Base-by-base conservation (phyloP, 1,140 invertebrate species). In the Lethrus apterus region DNA sequence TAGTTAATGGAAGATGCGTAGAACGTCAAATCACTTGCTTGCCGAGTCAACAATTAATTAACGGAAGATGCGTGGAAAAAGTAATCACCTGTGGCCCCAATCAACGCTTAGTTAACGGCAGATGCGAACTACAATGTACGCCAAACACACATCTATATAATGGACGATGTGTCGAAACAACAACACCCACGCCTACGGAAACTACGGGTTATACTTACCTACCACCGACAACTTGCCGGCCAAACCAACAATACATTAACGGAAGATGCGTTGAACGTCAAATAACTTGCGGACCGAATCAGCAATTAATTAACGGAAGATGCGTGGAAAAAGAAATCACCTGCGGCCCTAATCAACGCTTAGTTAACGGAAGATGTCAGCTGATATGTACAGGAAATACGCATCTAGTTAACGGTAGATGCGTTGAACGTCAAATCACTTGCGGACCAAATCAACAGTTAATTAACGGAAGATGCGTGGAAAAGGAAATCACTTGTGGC, bases 301-400 rank as follows among this genome's bases (percentile, higher is more conserved):
- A 41, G 13, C 38, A 41, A 26, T 41, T 21, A 9, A 3, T 26
- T n/a, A 29, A 41, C 17, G 38, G 38, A 8, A 41, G 20, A 9
- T 41, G 38, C 21, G 32, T 35, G 17, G 26, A 26, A 14, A 20
- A 20, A 26, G 14, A 5, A 42, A 29, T 31, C 10, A 45, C 11
- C 11, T 45, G 43, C 34, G 5, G 18, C 2, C 4, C 7, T 5
- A 20, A 20, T 26, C 38, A 41, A 13, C 23, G 34, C 15, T 24
- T 41, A 14, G 38, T 20, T 24, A 24, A 41, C 14, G 34, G 34
- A 36, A 36, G 34, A 36, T 36, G 34, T 20, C 34, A 36, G 23
- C n/a, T n/a, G n/a, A n/a, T n/a, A n/a, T 36, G 34, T n/a, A n/a
- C 3, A 33, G 29, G 31, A 10, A 34, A 34, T 33, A 21, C 7